Conservation (phyloP, 2,888 invertebrate species). For the Phanerotoma sp. region DNA sequence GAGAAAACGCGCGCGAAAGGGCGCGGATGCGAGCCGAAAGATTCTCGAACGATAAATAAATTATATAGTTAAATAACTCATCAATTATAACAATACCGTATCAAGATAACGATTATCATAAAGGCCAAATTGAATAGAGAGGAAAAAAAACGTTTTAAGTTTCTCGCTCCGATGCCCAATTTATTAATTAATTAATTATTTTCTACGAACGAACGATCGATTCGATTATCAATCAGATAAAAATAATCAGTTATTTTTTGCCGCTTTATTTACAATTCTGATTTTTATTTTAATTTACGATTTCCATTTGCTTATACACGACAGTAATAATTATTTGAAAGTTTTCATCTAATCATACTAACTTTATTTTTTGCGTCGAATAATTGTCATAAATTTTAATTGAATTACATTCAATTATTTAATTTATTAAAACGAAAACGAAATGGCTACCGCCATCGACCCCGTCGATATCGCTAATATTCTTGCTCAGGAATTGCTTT, state of each 20-base stretch:
- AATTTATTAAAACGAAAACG: slow-evolving; percentile 32
- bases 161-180: slow-evolving; percentile 39
- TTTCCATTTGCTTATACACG: background rate
- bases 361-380: no score
- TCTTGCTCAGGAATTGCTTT: slow-evolving; percentile 80
- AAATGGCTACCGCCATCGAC: slow-evolving; percentile 63
- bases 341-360: background rate
- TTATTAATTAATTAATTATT: no score
- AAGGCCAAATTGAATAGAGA: no score
- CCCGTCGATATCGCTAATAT: slow-evolving; percentile 83
- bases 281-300: background rate
- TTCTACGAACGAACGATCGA: slow-evolving; percentile 50
- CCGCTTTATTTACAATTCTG: background rate
- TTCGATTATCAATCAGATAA: slow-evolving; percentile 23
- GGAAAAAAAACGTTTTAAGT: no score
- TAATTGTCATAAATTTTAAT: background rate
- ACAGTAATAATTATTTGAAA: background rate
- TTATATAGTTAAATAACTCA: no score
- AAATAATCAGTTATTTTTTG: background rate
- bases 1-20: slow-evolving; percentile 35
- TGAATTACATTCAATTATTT: slow-evolving; percentile 1
- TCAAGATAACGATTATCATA: slow-evolving; percentile 12
- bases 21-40: slow-evolving; percentile 18
- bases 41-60: slow-evolving; percentile 18
- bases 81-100: no score